Evolutionary conservation across 2,113 vertebrate species (phyloP).

Genomic region (Rhynchomys soricoides): DNA sequence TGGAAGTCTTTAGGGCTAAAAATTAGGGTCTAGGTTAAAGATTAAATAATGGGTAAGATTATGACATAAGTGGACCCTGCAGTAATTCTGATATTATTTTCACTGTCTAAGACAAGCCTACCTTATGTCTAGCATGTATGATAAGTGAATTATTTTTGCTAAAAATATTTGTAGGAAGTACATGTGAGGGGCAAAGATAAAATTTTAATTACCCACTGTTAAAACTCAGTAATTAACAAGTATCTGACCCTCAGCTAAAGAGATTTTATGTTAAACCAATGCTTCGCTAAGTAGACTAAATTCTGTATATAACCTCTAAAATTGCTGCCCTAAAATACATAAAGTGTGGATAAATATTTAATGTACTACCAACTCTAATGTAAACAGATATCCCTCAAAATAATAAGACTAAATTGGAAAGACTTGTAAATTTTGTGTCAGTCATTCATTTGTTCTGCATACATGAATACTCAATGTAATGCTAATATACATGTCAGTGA

Average conservation of each 20-base stretch:
- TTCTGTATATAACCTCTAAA: constrained; percentile 13
- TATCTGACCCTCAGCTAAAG: constrained; percentile 43
- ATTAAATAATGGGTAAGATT: constrained; percentile 49
- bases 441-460: constrained; percentile 50
- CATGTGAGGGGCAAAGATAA: background rate
- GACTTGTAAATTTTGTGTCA: constrained; percentile 40
- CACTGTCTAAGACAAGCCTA: background rate
- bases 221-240: constrained; percentile 33
- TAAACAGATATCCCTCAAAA: constrained; percentile 46
- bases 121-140: constrained; percentile 12
- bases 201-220: constrained; percentile 35
- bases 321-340: constrained; percentile 44
- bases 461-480: background rate
- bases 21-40: background rate
- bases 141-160: constrained; percentile 23
- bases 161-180: constrained; percentile 32
- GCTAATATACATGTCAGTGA: constrained; percentile 2
- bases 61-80: background rate
- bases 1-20: background rate
- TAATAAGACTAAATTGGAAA: constrained; percentile 24
- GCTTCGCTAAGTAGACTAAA: background rate
- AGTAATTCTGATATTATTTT: constrained; percentile 38
- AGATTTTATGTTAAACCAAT: constrained; percentile 44
- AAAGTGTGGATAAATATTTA: constrained; percentile 57
- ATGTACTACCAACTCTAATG: background rate